phyloP scores from a whole-genome alignment of 1,140 invertebrate genomes.

The Agraylea sexmaculata region DNA sequence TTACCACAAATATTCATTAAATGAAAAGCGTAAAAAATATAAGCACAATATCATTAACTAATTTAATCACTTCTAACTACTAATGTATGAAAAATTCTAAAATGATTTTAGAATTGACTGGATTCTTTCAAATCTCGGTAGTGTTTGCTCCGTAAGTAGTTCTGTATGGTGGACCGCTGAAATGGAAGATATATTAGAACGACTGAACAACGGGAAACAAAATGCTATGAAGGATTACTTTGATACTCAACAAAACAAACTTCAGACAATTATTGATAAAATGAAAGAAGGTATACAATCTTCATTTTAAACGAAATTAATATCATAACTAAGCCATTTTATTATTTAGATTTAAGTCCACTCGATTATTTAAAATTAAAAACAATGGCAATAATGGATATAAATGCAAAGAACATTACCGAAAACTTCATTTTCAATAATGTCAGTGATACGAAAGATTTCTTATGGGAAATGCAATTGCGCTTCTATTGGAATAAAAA shows the following conservation, averaged over 20 bases:
- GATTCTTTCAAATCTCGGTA: constrained; percentile 81
- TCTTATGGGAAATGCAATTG: constrained; percentile 87
- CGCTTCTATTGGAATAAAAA: constrained; percentile 82
- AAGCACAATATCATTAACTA: constrained; percentile 13
- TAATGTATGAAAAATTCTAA: constrained; percentile 2
- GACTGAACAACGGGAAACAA: constrained; percentile 64
- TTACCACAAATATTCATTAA: too few relatives aligned
- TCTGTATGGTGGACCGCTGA: constrained; percentile 91
- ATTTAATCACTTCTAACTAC: constrained; percentile 1
- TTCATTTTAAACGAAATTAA: background rate
- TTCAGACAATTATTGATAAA: constrained; percentile 72
- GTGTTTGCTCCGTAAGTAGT: constrained; percentile 75
- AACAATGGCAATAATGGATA: constrained; percentile 77
- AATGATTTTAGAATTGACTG: constrained; percentile 52
- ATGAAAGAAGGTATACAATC: constrained; percentile 40
- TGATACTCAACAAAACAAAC: constrained; percentile 61
- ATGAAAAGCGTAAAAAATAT: too few relatives aligned
- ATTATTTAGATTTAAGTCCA: constrained; percentile 44
- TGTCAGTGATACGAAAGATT: constrained; percentile 69
- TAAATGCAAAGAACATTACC: constrained; percentile 81
- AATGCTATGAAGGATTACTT: constrained; percentile 83
- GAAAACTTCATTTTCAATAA: constrained; percentile 78
- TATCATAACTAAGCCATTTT: constrained; percentile 4
- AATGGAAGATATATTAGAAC: constrained; percentile 76
- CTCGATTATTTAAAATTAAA: constrained; percentile 83